Conservation (phyloP, 2,888 invertebrate genomes). For the Panzeria rudis region DNA sequence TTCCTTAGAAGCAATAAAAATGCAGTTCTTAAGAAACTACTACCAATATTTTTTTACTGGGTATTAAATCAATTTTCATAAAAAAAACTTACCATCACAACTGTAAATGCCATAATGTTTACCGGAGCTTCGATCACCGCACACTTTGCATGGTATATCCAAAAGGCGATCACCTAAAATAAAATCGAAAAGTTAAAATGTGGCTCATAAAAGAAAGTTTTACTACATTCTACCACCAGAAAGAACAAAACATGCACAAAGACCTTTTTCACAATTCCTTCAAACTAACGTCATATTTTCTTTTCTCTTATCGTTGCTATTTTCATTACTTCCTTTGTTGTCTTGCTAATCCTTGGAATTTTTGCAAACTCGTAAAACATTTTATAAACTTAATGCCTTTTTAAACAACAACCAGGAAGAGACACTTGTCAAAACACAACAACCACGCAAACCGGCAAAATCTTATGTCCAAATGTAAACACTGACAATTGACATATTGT, state of each 20-base stretch:
- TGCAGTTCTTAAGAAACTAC: too few species aligned
- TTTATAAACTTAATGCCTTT: conserved; percentile 77
- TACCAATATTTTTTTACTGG: too few species aligned
- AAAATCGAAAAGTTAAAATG: neutral
- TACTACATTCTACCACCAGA: neutral
- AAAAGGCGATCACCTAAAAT: conserved; percentile 95
- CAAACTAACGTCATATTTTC: neutral
- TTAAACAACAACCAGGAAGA: conserved; percentile 74
- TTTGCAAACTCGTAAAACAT: conserved; percentile 76
- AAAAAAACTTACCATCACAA: conserved; percentile 98
- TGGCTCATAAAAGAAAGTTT: neutral
- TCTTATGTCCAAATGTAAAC: conserved; percentile 58
- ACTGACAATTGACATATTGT: conserved; percentile 80
- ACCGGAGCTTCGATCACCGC: conserved; percentile 98
- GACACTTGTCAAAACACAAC: conserved; percentile 82
- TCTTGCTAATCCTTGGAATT: conserved; percentile 71
- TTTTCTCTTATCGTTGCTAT: neutral
- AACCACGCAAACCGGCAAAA: conserved; percentile 61
- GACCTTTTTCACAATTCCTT: neutral
- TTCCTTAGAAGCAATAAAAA: too few species aligned
- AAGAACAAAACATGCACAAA: conserved; percentile 7
- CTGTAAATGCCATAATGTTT: conserved; percentile 99
- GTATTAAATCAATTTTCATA: too few species aligned
- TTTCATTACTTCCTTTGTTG: neutral
- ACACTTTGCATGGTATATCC: conserved; percentile 99